Base-by-base conservation (phyloP, 2,888 invertebrate genomes). In the Callinectes sapidus region DNA sequence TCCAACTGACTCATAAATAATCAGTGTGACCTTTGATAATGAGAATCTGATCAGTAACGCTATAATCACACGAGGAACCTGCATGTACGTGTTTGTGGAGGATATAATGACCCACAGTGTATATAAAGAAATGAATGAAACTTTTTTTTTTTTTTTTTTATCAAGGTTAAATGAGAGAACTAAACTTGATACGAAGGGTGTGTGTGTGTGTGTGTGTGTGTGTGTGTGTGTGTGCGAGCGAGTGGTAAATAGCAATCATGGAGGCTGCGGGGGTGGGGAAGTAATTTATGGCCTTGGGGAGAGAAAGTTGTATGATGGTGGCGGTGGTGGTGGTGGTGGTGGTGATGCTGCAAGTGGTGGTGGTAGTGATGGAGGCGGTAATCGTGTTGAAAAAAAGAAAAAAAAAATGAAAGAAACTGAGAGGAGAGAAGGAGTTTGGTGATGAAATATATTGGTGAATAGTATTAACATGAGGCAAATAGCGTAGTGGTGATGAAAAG, bases 151-250 rank as follows among this genome's bases (percentile, higher is more conserved):
- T 6, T 10, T 39, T 39, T 3, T 39, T 3, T 5, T 3, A 39
- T 5, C 39, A 39, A 3, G 5, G 39, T 39, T 39, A 39, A 39
- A 3, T 39, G 39, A 39, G 39, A 39, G 54, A 48, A 14, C 14
- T 3, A 13, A 14, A 32, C 32, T 32, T 14, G 28, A 32, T n/a
- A n/a, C n/a, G n/a, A n/a, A n/a, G n/a, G n/a, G n/a, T n/a, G n/a
- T n/a, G n/a, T n/a, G n/a, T 81, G 81, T 81, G 35, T 81, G 81
- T 81, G 81, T 81, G 35, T 35, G 81, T 81, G 81, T 81, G 81
- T 81, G 81, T 81, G 81, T 81, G 81, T 81, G 81, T 81, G 81
- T 81, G 81, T 81, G 35, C 35, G 81, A 32, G 81, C 28, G 81
- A 32, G 81, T 81, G 32, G 81, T 35, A 35, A 35, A 35, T 81